phyloP scores from a whole-genome alignment of 2,797 vertebrate genomes.

The Trachops cirrhosus region DNA sequence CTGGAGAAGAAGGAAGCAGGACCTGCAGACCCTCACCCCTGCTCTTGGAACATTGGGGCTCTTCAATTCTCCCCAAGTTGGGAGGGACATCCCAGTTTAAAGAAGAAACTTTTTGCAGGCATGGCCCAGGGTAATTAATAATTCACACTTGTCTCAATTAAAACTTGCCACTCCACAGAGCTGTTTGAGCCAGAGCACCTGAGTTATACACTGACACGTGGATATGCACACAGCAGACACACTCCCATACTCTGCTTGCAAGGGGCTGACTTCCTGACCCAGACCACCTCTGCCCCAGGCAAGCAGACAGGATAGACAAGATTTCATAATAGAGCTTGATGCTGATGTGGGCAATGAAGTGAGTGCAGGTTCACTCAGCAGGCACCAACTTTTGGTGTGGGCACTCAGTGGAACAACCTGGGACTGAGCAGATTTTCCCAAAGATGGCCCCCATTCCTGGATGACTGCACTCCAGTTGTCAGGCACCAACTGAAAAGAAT shows the following conservation, averaged over 20 bases:
- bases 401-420: background rate
- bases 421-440: background rate
- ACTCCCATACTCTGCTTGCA: fast-evolving
- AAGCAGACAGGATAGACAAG: background rate
- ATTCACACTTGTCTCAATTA: background rate
- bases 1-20: background rate
- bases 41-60: too few species aligned
- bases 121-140: background rate
- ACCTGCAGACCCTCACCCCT: background rate
- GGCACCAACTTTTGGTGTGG: background rate
- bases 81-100: background rate
- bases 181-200: background rate
- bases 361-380: fast-evolving
- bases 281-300: too few species aligned
- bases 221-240: background rate
- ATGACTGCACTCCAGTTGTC: background rate
- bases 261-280: background rate
- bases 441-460: background rate
- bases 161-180: background rate
- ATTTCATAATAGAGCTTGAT: background rate
- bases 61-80: background rate
- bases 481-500: background rate
- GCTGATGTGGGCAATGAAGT: background rate
- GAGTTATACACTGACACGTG: background rate
- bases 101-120: background rate